These are phyloP conservation scores for Hymenochirus boettgeri DNA, from an alignment of 2,113 vertebrate genomes.

Conservation along the genomic window DNA sequence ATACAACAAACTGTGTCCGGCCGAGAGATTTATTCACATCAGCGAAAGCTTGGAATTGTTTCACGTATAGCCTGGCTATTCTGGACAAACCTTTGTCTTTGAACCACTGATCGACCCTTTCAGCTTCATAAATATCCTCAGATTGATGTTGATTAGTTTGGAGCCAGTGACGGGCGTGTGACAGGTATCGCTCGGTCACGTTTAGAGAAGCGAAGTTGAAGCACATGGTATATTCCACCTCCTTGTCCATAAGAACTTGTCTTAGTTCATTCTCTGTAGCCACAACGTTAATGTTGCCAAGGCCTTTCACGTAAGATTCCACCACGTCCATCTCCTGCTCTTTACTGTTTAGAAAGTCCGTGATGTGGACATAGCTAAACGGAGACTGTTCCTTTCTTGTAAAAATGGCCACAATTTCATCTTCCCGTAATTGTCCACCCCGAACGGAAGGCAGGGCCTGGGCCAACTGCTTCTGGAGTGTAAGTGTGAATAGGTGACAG, in stretches of 20 bases:
- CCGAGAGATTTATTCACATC: background rate
- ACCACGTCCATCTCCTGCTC: slow-evolving; percentile 30
- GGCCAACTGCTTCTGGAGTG: slow-evolving; percentile 6
- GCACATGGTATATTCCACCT: slow-evolving; percentile 21
- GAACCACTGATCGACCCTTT: background rate
- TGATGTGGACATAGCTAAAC: slow-evolving; percentile 25
- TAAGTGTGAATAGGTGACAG: slow-evolving; percentile 6
- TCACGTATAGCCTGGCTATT: background rate
- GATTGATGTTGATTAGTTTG: background rate
- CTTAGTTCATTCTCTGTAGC: slow-evolving; percentile 20
- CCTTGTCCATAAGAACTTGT: background rate
- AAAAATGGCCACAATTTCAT: slow-evolving; percentile 31
- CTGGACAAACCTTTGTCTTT: background rate
- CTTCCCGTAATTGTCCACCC: slow-evolving; percentile 40
- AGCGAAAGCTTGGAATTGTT: background rate
- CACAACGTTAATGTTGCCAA: background rate
- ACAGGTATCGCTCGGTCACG: slow-evolving; percentile 24
- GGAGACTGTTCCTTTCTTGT: slow-evolving; percentile 29
- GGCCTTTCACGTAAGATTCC: background rate
- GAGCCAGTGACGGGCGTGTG: slow-evolving; percentile 23
- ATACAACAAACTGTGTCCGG: slow-evolving; percentile 7
- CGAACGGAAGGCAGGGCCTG: slow-evolving; percentile 46
- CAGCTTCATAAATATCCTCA: background rate
- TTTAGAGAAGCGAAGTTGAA: slow-evolving; percentile 40
- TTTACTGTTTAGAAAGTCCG: slow-evolving; percentile 36